phyloP scores from a whole-genome alignment of 2,797 vertebrate genomes.

The Enteromius viviparus region DNA sequence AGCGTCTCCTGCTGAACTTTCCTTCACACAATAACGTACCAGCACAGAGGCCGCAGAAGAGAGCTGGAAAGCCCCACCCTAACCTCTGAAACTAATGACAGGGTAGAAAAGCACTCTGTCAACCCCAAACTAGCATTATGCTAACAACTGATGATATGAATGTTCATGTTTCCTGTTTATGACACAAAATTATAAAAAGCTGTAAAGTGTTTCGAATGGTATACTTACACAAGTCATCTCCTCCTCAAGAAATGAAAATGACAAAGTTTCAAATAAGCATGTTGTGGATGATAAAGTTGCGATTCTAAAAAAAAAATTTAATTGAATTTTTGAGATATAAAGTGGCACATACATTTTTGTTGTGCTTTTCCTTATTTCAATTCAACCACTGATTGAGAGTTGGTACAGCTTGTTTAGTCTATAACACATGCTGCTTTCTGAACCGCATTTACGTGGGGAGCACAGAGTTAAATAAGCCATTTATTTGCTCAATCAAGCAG shows the following conservation, averaged over 20 bases:
- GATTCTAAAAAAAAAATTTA: neutral
- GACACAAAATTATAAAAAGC: slow-evolving; percentile 49
- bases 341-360: slow-evolving; percentile 26
- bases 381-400: slow-evolving; percentile 44
- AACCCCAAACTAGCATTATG: slow-evolving; percentile 55
- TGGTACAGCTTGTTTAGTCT: slow-evolving; percentile 45
- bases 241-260: neutral
- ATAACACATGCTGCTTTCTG: slow-evolving; percentile 50
- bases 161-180: slow-evolving; percentile 54
- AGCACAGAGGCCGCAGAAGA: slow-evolving; percentile 38
- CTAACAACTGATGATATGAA: slow-evolving; percentile 58
- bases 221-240: neutral
- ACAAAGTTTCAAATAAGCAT: neutral
- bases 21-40: slow-evolving; percentile 35
- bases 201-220: slow-evolving; percentile 1
- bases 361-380: slow-evolving; percentile 41
- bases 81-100: slow-evolving; percentile 56
- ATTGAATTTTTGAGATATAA: neutral
- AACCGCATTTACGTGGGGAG: slow-evolving; percentile 41
- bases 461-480: slow-evolving; percentile 49
- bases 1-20: slow-evolving; percentile 38
- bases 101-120: slow-evolving; percentile 58
- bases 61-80: slow-evolving; percentile 47
- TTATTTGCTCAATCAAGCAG: slow-evolving; percentile 57
- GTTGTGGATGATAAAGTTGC: neutral